phyloP scores from a whole-genome alignment of 2,113 vertebrate genomes.

The Trematocara unimaculatum region DNA sequence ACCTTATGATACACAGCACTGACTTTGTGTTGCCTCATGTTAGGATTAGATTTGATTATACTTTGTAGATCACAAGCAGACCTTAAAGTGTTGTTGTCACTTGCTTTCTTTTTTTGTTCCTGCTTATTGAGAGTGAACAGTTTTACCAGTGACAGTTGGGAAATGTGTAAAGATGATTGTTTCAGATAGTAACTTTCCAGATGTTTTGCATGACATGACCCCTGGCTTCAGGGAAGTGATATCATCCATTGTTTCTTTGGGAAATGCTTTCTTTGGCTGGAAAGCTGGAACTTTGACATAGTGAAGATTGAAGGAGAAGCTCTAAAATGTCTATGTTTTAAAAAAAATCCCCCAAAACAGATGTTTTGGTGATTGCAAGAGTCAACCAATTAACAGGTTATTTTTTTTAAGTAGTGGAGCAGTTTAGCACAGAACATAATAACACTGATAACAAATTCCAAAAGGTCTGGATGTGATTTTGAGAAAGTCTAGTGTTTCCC shows the following conservation, averaged over 20 bases:
- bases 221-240: slow-evolving; percentile 52
- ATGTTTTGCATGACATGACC: slow-evolving; percentile 49
- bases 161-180: slow-evolving; percentile 18
- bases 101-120: neutral
- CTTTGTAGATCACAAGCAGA: neutral
- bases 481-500: neutral
- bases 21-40: neutral
- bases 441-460: neutral
- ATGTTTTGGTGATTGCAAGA: neutral
- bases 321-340: neutral
- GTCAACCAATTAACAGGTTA: neutral
- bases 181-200: slow-evolving; percentile 50
- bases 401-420: neutral
- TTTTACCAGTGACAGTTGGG: slow-evolving; percentile 16
- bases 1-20: neutral
- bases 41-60: neutral
- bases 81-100: neutral
- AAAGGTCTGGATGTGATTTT: neutral
- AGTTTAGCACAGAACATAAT: neutral
- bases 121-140: neutral
- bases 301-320: neutral
- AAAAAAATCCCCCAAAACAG: neutral
- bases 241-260: slow-evolving; percentile 50
- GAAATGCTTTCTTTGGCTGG: slow-evolving; percentile 28
- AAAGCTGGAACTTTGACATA: neutral